Evolutionary conservation across 2,113 vertebrate genomes (phyloP).

Genomic region (Chelonoidis abingdonii): DNA sequence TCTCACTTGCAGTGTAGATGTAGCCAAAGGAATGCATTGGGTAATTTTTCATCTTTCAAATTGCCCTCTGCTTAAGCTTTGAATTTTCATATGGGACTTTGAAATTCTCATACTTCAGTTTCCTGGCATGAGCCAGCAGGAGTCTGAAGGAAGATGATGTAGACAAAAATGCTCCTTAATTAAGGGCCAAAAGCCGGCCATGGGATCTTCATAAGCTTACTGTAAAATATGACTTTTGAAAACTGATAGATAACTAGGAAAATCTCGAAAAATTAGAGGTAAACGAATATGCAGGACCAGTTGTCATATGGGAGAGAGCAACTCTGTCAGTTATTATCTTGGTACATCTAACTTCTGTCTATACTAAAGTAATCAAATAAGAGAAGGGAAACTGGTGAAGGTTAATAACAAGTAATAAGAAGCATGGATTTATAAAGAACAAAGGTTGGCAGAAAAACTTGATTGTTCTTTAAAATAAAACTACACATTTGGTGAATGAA

Average conservation of each 20-base stretch:
- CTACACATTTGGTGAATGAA: neutral
- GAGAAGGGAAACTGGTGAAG: neutral
- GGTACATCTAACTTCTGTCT: neutral
- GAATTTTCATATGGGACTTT: neutral
- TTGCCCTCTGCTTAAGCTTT: neutral
- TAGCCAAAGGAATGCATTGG: neutral
- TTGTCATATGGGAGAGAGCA: neutral
- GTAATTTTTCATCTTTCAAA: rapidly evolving
- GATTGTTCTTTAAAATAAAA: neutral
- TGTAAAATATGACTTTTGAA: neutral
- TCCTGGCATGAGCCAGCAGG: neutral
- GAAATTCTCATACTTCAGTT: neutral
- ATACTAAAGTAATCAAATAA: neutral
- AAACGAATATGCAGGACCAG: neutral
- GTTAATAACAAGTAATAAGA: neutral
- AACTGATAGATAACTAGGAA: too few relatives aligned
- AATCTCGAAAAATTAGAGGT: too few relatives aligned
- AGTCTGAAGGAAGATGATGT: neutral
- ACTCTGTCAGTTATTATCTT: neutral
- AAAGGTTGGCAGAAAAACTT: neutral
- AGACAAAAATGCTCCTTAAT: neutral
- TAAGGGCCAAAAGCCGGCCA: neutral
- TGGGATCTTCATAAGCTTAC: neutral
- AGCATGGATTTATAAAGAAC: neutral
- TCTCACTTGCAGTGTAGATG: neutral